Evolutionary conservation across 2,113 vertebrate genomes (phyloP).

Genomic region (Trematocara zebra): DNA sequence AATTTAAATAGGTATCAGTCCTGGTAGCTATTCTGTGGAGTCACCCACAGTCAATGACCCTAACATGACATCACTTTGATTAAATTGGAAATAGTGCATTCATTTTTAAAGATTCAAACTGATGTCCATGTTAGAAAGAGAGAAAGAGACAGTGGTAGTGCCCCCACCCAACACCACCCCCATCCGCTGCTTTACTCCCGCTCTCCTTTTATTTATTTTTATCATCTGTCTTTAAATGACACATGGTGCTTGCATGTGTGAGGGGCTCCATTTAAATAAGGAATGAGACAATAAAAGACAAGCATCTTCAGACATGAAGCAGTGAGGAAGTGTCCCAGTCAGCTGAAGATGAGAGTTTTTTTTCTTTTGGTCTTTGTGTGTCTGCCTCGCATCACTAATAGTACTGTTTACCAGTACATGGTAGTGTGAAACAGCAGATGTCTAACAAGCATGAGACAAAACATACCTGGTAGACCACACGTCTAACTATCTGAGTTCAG

Average conservation of each 20-base stretch:
- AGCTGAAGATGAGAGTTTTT: background rate
- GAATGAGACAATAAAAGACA: background rate
- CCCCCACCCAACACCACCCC: background rate
- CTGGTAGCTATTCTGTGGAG: background rate
- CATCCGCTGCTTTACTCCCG: background rate
- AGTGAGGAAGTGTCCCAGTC: background rate
- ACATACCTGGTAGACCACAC: background rate
- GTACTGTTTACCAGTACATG: background rate
- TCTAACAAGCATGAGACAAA: background rate
- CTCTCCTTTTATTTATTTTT: background rate
- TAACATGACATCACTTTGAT: background rate
- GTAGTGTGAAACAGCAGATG: background rate
- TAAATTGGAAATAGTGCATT: background rate
- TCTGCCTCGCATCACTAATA: background rate
- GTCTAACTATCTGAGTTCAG: background rate
- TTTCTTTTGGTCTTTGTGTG: background rate
- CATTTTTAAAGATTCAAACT: background rate
- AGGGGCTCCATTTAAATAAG: background rate
- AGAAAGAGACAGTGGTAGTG: background rate
- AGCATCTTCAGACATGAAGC: background rate
- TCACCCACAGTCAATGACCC: background rate
- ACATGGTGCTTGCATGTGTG: background rate
- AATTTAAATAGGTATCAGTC: background rate
- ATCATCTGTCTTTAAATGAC: conserved; percentile 19
- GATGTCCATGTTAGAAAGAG: background rate